Evolutionary conservation across 2,888 invertebrate genomes (phyloP).

Genomic region (Eucera pruinosa): DNA sequence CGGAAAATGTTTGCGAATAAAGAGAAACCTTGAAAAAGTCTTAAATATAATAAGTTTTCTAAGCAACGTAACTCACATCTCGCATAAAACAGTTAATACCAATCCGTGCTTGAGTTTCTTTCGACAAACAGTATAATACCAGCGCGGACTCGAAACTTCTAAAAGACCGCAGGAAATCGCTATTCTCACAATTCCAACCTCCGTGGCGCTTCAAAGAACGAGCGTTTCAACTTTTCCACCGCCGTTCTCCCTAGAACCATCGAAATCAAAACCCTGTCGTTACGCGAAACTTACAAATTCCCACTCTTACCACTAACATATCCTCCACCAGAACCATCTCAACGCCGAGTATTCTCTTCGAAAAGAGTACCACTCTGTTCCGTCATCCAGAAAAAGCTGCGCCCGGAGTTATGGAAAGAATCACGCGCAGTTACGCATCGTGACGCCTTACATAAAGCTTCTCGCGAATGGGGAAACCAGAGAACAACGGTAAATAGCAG

Average conservation of each 20-base stretch:
- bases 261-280: constrained; percentile 22
- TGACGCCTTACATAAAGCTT: too few relatives aligned
- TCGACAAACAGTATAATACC: too few relatives aligned
- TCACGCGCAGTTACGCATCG: too few relatives aligned
- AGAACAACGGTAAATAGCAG: too few relatives aligned
- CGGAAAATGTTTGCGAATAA: too few relatives aligned
- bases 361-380: too few relatives aligned
- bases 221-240: constrained; percentile 27
- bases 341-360: not conserved
- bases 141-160: constrained; percentile 8
- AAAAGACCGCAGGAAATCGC: constrained; percentile 21
- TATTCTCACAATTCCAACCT: constrained; percentile 23
- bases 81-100: constrained; percentile 4
- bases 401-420: too few relatives aligned
- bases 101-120: too few relatives aligned
- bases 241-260: not conserved
- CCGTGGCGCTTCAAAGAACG: constrained; percentile 15
- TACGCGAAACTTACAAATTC: constrained; percentile 20
- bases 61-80: not conserved
- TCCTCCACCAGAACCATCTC: not conserved
- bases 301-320: not conserved
- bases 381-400: too few relatives aligned
- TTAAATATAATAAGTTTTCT: too few relatives aligned
- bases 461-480: too few relatives aligned
- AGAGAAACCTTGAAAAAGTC: too few relatives aligned